Evolutionary conservation across 2,888 invertebrate genomes (phyloP).

Genomic region (Hemistola chrysoprasaria): DNA sequence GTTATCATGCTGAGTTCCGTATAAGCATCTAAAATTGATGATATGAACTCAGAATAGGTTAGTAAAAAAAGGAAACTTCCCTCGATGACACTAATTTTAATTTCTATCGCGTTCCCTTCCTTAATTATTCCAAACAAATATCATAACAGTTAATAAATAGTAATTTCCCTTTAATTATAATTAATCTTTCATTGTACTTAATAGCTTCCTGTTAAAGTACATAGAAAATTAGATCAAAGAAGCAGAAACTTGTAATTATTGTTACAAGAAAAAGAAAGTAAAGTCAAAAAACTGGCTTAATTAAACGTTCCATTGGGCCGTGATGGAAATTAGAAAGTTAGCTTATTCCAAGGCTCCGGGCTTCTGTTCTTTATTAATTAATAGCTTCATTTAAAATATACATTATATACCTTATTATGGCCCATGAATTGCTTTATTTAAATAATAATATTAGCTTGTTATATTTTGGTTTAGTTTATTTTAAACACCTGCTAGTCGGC

Average conservation of each 20-base stretch:
- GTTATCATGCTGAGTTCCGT: too few relatives aligned
- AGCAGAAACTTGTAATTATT: constrained; percentile 48
- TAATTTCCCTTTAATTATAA: constrained; percentile 8
- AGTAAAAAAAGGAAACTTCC: too few relatives aligned
- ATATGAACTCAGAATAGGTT: too few relatives aligned
- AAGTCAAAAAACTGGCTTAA: constrained; percentile 44
- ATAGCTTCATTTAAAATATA: constrained; percentile 46
- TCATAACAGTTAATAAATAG: constrained; percentile 13
- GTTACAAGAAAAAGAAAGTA: constrained; percentile 34
- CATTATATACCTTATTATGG: constrained; percentile 27
- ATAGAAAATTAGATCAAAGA: constrained; percentile 50
- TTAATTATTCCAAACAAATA: constrained; percentile 4
- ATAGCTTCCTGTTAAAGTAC: constrained; percentile 36
- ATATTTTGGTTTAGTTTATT: too few relatives aligned
- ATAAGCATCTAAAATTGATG: too few relatives aligned
- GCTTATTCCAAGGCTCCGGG: constrained; percentile 35
- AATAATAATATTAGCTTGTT: too few relatives aligned
- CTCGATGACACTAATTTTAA: too few relatives aligned
- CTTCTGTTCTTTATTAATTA: constrained; percentile 46
- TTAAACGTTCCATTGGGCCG: constrained; percentile 46
- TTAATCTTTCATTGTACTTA: constrained; percentile 11
- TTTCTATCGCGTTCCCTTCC: too few relatives aligned
- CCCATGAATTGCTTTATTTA: constrained; percentile 21
- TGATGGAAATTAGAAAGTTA: constrained; percentile 48
- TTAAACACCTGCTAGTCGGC: too few relatives aligned